Evolutionary conservation across 2,797 vertebrate species (phyloP).

Genomic region (Telmatherina bonti): DNA sequence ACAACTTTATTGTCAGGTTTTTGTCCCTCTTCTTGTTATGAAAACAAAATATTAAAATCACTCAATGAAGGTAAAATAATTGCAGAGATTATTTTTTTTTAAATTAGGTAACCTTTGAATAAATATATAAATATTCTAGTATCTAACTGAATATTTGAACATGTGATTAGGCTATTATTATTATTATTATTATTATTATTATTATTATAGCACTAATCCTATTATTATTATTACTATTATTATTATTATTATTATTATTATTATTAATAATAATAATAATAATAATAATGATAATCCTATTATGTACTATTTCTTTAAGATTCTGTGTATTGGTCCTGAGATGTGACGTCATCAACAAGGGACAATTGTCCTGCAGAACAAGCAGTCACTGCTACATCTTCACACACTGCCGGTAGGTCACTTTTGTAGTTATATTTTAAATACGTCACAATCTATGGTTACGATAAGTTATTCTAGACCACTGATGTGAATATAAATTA

Average conservation of each 20-base stretch:
- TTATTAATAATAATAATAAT: too few relatives aligned
- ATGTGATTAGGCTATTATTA: background rate
- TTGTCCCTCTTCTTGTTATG: background rate
- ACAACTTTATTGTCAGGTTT: background rate
- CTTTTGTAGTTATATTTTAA: background rate
- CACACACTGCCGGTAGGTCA: conserved; percentile 44
- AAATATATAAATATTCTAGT: background rate
- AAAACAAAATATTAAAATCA: background rate
- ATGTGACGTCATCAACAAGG: conserved; percentile 57
- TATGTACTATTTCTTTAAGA: background rate
- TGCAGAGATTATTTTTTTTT: background rate
- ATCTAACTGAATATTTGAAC: background rate
- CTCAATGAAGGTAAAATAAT: background rate
- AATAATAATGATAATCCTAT: too few relatives aligned
- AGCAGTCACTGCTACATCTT: background rate
- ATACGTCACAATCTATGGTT: too few relatives aligned
- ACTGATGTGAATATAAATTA: background rate
- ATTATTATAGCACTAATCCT: too few relatives aligned
- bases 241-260: too few relatives aligned
- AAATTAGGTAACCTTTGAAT: background rate
- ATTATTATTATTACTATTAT: too few relatives aligned
- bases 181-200: too few relatives aligned
- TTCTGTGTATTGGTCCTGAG: background rate
- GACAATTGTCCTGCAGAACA: conserved; percentile 21
- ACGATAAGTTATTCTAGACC: background rate